phyloP scores from a whole-genome alignment of 1,140 invertebrate genomes.

The Orchesella cincta region DNA sequence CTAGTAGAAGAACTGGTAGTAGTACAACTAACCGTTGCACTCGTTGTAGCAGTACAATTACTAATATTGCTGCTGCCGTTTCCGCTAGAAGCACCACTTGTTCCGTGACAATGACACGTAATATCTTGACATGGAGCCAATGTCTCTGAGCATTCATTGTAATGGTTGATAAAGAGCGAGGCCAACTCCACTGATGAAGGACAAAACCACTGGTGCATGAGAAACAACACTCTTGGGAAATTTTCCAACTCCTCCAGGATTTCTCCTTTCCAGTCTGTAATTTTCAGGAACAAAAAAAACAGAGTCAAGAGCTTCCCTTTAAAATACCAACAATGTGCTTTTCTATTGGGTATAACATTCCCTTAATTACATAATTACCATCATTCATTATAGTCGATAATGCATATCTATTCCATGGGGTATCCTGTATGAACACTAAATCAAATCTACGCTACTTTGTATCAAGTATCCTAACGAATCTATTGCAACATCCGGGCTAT shows the following conservation, averaged over 20 bases:
- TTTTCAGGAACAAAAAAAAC: no score
- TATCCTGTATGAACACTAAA: no score
- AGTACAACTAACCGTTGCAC: neutral
- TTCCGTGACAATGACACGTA: constrained; percentile 15
- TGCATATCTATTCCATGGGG: no score
- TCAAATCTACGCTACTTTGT: no score
- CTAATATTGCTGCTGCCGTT: no score
- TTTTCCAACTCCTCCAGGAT: constrained; percentile 38
- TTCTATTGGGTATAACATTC: no score
- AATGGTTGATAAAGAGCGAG: constrained; percentile 38
- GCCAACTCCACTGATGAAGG: constrained; percentile 33
- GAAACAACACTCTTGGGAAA: constrained; percentile 41
- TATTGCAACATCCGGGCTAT: no score
- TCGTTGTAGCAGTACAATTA: neutral
- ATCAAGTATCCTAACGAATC: no score
- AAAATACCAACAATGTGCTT: no score
- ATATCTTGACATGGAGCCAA: constrained; percentile 35
- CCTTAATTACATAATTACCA: no score
- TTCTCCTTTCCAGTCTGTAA: constrained; percentile 36
- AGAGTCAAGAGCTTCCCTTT: no score
- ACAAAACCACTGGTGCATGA: constrained; percentile 46
- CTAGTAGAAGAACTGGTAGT: neutral
- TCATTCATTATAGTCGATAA: no score
- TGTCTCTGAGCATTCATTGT: constrained; percentile 22
- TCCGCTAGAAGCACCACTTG: neutral